These are phyloP conservation scores for Psittacus erithacus DNA, from an alignment of 2,113 vertebrate genomes.

Conservation along the genomic window DNA sequence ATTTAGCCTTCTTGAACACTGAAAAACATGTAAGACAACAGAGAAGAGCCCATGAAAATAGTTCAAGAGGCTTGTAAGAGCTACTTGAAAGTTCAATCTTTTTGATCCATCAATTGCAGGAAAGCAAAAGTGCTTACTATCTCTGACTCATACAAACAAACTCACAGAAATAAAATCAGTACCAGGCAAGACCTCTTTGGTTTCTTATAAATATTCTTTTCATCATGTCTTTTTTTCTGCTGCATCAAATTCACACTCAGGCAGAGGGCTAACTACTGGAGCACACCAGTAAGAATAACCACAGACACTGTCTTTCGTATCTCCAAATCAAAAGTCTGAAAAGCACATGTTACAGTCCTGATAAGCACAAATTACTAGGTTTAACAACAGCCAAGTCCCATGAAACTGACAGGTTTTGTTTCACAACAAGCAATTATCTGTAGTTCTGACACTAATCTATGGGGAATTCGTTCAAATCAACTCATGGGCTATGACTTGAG, in stretches of 20 bases:
- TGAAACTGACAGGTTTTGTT: neutral
- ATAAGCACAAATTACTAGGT: neutral
- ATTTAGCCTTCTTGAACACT: neutral
- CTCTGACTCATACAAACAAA: neutral
- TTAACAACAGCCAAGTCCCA: neutral
- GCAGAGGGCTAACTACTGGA: neutral
- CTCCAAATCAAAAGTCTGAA: neutral
- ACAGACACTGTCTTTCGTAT: fast-evolving
- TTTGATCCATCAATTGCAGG: neutral
- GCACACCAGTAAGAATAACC: neutral
- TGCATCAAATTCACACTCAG: neutral
- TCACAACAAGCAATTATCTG: neutral
- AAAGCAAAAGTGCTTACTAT: neutral
- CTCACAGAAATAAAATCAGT: neutral
- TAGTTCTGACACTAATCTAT: neutral
- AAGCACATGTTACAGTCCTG: neutral
- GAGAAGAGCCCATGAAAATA: neutral
- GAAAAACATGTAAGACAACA: neutral
- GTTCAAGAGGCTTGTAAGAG: neutral
- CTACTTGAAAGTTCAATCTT: neutral
- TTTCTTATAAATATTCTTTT: neutral
- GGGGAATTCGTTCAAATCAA: neutral
- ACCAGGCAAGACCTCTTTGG: neutral
- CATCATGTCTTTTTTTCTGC: neutral
- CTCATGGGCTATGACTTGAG: neutral